These are phyloP conservation scores for Macroglossus sobrinus DNA, from an alignment of 2,113 vertebrate species.

Conservation along the genomic window DNA sequence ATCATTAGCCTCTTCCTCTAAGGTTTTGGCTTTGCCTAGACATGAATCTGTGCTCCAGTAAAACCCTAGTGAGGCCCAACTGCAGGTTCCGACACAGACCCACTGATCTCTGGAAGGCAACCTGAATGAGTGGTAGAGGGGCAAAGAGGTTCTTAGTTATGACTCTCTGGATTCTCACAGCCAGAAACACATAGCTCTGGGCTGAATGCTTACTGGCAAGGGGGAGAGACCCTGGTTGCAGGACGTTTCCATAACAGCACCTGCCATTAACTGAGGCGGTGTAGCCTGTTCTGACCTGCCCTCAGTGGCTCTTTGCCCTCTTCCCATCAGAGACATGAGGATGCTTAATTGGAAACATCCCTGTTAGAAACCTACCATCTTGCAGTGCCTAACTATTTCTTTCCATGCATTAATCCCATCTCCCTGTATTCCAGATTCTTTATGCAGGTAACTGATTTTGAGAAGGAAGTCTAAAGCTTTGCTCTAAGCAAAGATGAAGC, in stretches of 20 bases:
- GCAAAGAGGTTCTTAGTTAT: not conserved
- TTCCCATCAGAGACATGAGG: not conserved
- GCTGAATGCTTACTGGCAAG: not conserved
- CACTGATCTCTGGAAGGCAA: not conserved
- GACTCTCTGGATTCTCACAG: not conserved
- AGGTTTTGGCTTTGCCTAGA: not conserved
- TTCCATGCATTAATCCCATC: not conserved
- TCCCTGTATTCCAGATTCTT: not conserved
- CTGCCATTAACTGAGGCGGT: not conserved
- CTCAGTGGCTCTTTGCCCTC: not conserved
- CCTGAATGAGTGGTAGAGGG: not conserved
- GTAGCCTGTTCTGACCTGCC: not conserved
- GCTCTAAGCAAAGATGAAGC: not conserved
- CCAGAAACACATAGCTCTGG: not conserved
- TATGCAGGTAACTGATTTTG: not conserved
- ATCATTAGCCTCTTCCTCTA: not conserved
- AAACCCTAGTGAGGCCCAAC: not conserved
- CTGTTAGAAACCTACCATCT: not conserved
- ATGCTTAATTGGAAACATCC: not conserved
- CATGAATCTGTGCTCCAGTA: not conserved
- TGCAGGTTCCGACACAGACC: not conserved
- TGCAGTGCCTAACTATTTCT: not conserved
- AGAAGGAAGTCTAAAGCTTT: not conserved
- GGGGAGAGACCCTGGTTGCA: not conserved
- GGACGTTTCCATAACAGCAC: not conserved